phyloP scores from a whole-genome alignment of 1,140 invertebrate species.

The Drosophila cardini region DNA sequence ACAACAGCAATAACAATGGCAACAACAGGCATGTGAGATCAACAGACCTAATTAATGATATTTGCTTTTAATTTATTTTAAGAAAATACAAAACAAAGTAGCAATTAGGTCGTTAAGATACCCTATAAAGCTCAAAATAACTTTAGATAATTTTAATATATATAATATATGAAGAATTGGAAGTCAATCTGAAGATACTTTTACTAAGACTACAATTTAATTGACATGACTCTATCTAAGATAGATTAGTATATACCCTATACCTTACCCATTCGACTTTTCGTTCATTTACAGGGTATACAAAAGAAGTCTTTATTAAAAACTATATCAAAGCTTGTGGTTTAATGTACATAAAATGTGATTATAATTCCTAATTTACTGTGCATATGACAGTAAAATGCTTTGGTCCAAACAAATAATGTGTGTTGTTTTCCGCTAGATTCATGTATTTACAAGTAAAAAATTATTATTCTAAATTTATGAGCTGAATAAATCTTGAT shows the following conservation, averaged over 20 bases:
- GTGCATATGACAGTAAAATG: too few species aligned
- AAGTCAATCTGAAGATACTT: too few species aligned
- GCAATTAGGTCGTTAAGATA: neutral
- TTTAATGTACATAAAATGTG: neutral
- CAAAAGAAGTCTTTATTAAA: neutral
- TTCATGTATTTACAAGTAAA: too few species aligned
- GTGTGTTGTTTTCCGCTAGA: too few species aligned
- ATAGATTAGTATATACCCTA: too few species aligned
- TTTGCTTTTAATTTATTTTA: conserved; percentile 42
- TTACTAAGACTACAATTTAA: too few species aligned
- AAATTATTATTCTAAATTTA: too few species aligned
- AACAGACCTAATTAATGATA: conserved; percentile 65
- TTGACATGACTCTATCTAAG: too few species aligned
- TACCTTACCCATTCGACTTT: neutral
- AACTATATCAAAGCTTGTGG: neutral
- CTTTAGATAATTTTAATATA: too few species aligned
- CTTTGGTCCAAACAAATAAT: too few species aligned
- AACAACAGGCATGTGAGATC: conserved; percentile 22
- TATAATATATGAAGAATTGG: too few species aligned
- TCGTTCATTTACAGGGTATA: neutral
- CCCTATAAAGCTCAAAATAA: neutral
- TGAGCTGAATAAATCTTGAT: too few species aligned
- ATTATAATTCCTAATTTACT: neutral
- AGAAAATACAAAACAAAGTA: conserved; percentile 44
- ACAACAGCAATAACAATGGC: conserved; percentile 39